Conservation (phyloP, 2,888 invertebrate species). For the Notodonta ziczac region DNA sequence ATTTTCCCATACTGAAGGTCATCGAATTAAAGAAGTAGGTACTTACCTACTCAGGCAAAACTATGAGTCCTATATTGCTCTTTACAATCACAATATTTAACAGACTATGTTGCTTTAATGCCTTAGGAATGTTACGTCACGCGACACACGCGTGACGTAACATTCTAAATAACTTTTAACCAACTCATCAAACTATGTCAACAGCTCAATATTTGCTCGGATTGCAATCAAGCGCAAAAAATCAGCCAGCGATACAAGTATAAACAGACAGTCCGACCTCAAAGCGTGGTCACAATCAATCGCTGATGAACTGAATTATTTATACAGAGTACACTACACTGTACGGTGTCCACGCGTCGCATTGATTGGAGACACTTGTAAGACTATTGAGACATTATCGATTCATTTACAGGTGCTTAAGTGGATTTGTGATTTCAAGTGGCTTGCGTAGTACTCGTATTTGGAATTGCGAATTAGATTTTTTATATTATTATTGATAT, state of each 20-base stretch:
- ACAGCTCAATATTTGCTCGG: constrained; percentile 13
- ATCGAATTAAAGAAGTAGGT: too few relatives aligned
- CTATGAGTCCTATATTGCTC: too few relatives aligned
- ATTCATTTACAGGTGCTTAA: not conserved
- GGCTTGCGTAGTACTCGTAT: not conserved
- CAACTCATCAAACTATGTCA: not conserved
- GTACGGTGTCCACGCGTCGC: constrained; percentile 43
- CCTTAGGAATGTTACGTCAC: too few relatives aligned
- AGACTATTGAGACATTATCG: not conserved
- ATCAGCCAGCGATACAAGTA: constrained; percentile 23
- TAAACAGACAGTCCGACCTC: constrained; percentile 39
- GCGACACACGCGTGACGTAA: too few relatives aligned
- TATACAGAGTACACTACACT: constrained; percentile 49
- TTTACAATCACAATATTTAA: too few relatives aligned
- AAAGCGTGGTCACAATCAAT: constrained; percentile 48
- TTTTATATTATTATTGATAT: too few relatives aligned
- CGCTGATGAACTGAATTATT: constrained; percentile 73
- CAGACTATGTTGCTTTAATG: too few relatives aligned
- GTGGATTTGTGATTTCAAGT: not conserved
- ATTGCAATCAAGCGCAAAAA: constrained; percentile 15
- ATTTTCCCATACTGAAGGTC: too few relatives aligned
- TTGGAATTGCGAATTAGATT: not conserved
- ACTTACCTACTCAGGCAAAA: too few relatives aligned
- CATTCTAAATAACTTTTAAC: too few relatives aligned
- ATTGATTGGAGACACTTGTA: constrained; percentile 9